phyloP scores from a whole-genome alignment of 2,888 invertebrate genomes.

The Glaucopsyche alexis region DNA sequence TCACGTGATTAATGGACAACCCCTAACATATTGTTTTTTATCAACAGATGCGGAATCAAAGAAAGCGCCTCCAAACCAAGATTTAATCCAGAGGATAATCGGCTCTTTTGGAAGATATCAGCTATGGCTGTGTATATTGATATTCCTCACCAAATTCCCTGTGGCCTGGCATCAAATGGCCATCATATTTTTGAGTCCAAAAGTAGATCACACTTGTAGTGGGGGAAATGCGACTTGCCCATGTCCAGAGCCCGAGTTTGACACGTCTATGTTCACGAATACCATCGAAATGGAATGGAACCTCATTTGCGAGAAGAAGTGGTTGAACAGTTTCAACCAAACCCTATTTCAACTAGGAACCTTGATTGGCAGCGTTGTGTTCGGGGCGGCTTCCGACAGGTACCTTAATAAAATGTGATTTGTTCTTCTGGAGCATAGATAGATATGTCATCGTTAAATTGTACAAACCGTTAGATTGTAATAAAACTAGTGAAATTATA shows the following conservation, averaged over 20 bases:
- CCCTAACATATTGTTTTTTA: constrained; percentile 36
- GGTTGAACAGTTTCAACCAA: constrained; percentile 85
- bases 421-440: too few species aligned
- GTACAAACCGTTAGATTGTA: too few species aligned
- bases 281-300: constrained; percentile 88
- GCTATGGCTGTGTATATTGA: constrained; percentile 59
- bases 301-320: constrained; percentile 83
- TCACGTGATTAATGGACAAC: too few species aligned
- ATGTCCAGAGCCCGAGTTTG: constrained; percentile 80
- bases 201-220: constrained; percentile 55
- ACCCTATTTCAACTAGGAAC: constrained; percentile 88
- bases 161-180: constrained; percentile 76
- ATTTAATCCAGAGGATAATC: constrained; percentile 63
- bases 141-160: constrained; percentile 68
- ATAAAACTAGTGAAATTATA: too few species aligned
- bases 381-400: constrained; percentile 88
- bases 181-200: constrained; percentile 73
- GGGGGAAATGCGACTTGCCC: constrained; percentile 66
- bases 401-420: constrained; percentile 49
- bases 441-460: too few species aligned
- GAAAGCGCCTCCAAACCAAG: constrained; percentile 44
- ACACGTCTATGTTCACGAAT: constrained; percentile 83
- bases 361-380: constrained; percentile 85
- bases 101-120: constrained; percentile 79
- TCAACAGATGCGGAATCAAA: constrained; percentile 43